Evolutionary conservation across 2,888 invertebrate species (phyloP), one percentile per base, ranked within the genome.

Genomic region (Nymphalis urticae): DNA sequence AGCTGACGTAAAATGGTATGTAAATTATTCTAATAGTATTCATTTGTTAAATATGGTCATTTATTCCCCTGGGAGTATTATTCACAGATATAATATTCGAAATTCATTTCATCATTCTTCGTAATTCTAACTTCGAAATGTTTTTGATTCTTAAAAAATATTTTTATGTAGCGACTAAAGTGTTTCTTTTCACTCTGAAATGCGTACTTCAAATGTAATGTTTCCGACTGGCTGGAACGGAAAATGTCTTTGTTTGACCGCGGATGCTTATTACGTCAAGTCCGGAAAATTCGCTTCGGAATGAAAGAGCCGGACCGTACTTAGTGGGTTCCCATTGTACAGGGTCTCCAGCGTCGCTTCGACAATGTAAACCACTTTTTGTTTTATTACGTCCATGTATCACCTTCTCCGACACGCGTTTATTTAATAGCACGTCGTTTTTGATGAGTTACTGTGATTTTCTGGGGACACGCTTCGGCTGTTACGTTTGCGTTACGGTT

Each of bases 181-280:
- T 73, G 75, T 81, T 82, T 83, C 80, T 77, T 75, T 56, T 56
- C 75, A 75, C 80, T 80, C 84, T 82, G 78, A 84, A 85, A 85
- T 83, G 82, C 80, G 83, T 84, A 85, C 85, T 85, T 60, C 60
- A 62, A 77, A 74, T 75, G 76, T 86, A 85, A 87, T 85, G 85
- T 86, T 88, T 88, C 87, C 86, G 84, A 82, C 77, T 80, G 80
- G 74, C 79, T 75, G 74, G 85, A 68, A 85, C 83, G 85, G 87
- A 84, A 86, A 85, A 86, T 83, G 85, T 87, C 86, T 88, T 89
- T 90, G 90, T 91, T 86, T 88, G 87, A 78, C 75, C 82, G 79
- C 83, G 86, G 87, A 85, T 85, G 87, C 86, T 88, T 89, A 88
- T 87, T 87, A 88, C 85, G 83, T 79, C 81, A 84, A 83, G 82